Conservation (phyloP, 2,113 vertebrate species). For the Cryptomyrus ogoouensis region DNA sequence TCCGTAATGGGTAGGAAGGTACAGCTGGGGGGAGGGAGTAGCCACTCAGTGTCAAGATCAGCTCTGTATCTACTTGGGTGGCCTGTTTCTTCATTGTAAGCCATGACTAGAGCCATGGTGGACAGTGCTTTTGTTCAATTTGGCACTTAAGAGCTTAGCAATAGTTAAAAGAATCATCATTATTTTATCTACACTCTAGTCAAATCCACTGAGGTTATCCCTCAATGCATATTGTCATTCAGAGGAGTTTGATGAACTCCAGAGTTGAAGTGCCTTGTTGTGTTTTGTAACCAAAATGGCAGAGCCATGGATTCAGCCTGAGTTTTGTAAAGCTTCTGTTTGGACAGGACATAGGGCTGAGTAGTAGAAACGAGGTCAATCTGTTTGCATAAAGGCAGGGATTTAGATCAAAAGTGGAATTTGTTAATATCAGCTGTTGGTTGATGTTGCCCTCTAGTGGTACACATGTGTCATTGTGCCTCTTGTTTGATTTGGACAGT, state of each 20-base stretch:
- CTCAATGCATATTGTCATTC: not conserved
- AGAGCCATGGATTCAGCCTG: not conserved
- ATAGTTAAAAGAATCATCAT: not conserved
- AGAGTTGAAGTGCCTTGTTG: not conserved
- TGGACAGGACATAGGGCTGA: not conserved
- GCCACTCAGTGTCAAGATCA: not conserved
- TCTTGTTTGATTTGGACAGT: not conserved
- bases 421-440: not conserved
- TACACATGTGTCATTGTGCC: not conserved
- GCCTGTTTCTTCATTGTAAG: not conserved
- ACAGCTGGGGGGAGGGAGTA: not conserved
- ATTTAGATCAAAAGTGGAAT: constrained; percentile 37
- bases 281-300: not conserved
- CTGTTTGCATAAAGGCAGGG: constrained; percentile 40
- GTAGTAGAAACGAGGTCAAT: constrained; percentile 54
- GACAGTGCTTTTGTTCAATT: not conserved
- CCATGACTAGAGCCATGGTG: not conserved
- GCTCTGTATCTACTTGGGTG: not conserved
- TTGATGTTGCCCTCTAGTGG: constrained; percentile 39
- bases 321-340: not conserved
- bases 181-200: not conserved
- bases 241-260: not conserved
- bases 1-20: not conserved
- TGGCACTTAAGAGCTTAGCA: not conserved
- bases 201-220: not conserved